Evolutionary conservation across 2,888 invertebrate species (phyloP).

Genomic region (Lepidocyrtoides sp.): DNA sequence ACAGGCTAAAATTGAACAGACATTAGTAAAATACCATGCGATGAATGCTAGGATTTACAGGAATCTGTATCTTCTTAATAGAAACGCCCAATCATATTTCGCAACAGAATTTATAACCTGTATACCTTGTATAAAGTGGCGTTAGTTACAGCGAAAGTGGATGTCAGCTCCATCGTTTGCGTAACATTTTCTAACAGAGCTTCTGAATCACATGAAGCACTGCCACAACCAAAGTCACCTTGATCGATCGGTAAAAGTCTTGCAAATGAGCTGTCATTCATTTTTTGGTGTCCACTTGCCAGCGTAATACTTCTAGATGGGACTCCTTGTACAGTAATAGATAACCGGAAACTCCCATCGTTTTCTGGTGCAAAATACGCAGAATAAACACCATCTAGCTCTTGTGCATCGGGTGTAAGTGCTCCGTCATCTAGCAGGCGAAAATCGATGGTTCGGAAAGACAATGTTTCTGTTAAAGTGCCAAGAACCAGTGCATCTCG

Average conservation of each 20-base stretch:
- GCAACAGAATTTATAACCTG: no score
- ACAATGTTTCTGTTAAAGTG: not conserved
- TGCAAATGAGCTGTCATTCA: slow-evolving; percentile 48
- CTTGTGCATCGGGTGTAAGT: slow-evolving; percentile 72
- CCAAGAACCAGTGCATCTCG: slow-evolving; percentile 34
- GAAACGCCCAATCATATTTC: no score
- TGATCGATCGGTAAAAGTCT: slow-evolving; percentile 73
- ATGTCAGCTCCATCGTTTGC: slow-evolving; percentile 34
- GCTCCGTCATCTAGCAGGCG: slow-evolving; percentile 75
- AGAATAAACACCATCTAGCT: slow-evolving; percentile 82
- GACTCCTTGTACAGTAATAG: slow-evolving; percentile 47
- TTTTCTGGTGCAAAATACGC: slow-evolving; percentile 74
- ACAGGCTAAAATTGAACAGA: slow-evolving; percentile 33
- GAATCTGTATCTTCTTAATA: no score
- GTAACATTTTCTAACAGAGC: slow-evolving; percentile 36
- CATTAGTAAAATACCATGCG: not conserved
- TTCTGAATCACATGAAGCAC: slow-evolving; percentile 27
- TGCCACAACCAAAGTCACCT: slow-evolving; percentile 54
- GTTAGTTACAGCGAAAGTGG: not conserved
- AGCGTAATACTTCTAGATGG: not conserved
- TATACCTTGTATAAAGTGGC: slow-evolving; percentile 31
- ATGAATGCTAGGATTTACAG: not conserved
- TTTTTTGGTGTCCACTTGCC: not conserved
- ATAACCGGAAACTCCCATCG: slow-evolving; percentile 73
- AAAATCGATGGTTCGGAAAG: not conserved